Conservation (phyloP, 2,797 vertebrate species). For the Ptychadena robeensis region DNA sequence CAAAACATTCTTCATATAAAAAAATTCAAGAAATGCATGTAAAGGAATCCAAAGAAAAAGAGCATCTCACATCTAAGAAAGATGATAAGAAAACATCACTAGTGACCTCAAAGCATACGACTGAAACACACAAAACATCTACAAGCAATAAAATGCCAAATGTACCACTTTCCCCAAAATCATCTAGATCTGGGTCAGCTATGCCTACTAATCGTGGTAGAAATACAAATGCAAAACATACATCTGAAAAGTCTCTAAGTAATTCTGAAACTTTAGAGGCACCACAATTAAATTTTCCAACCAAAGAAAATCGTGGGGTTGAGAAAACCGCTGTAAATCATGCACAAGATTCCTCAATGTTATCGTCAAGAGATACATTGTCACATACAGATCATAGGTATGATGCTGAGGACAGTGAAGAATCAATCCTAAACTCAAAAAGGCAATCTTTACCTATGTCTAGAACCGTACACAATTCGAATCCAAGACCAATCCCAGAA, state of each 20-base stretch:
- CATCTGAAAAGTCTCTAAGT: neutral
- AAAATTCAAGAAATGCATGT: neutral
- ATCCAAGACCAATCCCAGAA: slow-evolving; percentile 36
- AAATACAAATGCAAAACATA: slow-evolving; percentile 65
- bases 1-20: slow-evolving; percentile 8
- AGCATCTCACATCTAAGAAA: neutral
- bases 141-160: slow-evolving; percentile 10
- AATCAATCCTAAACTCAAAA: slow-evolving; percentile 17
- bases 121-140: neutral
- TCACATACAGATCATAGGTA: slow-evolving; percentile 62
- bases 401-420: slow-evolving; percentile 46
- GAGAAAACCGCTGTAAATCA: slow-evolving; percentile 64
- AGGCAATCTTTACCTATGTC: slow-evolving; percentile 60
- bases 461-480: slow-evolving; percentile 62
- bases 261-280: slow-evolving; percentile 29
- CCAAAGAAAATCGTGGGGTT: slow-evolving; percentile 70
- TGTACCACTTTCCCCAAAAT: slow-evolving; percentile 51
- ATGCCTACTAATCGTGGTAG: slow-evolving; percentile 65
- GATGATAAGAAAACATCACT: slow-evolving; percentile 59
- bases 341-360: slow-evolving; percentile 17
- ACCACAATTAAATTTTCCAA: slow-evolving; percentile 66
- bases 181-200: slow-evolving; percentile 65
- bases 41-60: neutral
- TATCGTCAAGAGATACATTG: slow-evolving; percentile 51
- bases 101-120: slow-evolving; percentile 58